phyloP scores from a whole-genome alignment of 2,797 vertebrate genomes.

The Fundulus diaphanus region DNA sequence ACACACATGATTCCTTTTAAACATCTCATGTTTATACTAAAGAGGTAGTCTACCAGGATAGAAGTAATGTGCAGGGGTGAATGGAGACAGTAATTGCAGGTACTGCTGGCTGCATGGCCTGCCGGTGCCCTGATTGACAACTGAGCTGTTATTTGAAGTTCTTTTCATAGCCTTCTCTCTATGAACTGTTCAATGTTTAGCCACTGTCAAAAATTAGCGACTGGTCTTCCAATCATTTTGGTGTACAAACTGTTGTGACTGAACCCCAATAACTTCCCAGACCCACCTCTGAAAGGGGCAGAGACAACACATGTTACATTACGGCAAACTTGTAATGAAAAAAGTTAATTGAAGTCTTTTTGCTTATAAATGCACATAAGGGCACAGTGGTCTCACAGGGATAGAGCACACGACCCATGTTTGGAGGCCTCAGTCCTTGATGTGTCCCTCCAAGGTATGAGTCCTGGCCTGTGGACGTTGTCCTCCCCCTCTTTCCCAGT shows the following conservation, averaged over 20 bases:
- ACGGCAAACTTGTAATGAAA: not conserved
- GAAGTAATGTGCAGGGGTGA: constrained; percentile 57
- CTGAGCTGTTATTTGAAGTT: constrained; percentile 46
- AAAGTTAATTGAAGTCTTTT: not conserved
- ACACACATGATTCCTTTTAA: constrained; percentile 26
- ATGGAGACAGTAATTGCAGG: constrained; percentile 71
- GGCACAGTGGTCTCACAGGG: too few relatives aligned
- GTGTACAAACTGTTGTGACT: constrained; percentile 4
- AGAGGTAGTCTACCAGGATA: constrained; percentile 49
- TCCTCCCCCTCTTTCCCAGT: too few relatives aligned
- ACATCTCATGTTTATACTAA: constrained; percentile 37
- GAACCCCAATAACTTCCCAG: not conserved
- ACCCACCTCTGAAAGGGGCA: not conserved
- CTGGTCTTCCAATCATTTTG: constrained; percentile 11
- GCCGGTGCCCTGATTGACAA: constrained; percentile 60
- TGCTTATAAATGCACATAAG: not conserved
- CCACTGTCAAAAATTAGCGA: constrained; percentile 36
- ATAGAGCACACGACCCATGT: too few relatives aligned
- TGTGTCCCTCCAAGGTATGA: too few relatives aligned
- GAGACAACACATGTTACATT: not conserved
- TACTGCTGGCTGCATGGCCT: constrained; percentile 68
- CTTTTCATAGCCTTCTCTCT: constrained; percentile 25
- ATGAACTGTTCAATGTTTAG: constrained; percentile 15
- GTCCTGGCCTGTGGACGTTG: too few relatives aligned
- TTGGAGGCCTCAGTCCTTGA: too few relatives aligned